phyloP scores from a whole-genome alignment of 2,888 invertebrate species.

The Stratiomys singularior region DNA sequence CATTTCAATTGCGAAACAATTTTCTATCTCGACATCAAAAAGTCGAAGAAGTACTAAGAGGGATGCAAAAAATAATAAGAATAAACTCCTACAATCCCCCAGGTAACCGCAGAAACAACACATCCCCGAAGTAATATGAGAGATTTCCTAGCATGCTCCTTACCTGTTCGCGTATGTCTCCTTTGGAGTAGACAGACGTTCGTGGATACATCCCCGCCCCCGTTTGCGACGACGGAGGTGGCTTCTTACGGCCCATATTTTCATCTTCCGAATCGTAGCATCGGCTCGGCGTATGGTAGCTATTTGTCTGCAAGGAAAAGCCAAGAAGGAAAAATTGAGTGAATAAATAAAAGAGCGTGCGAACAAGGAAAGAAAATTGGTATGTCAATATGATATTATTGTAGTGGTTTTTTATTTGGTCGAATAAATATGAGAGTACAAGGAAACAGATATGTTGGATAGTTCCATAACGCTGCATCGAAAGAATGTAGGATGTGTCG shows the following conservation, averaged over 20 bases:
- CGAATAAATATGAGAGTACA: not conserved
- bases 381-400: slow-evolving; percentile 37
- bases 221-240: slow-evolving; percentile 70
- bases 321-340: slow-evolving; percentile 16
- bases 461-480: not conserved
- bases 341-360: too few species aligned
- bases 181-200: slow-evolving; percentile 79
- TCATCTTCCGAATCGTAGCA: slow-evolving; percentile 86
- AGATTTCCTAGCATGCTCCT: not conserved
- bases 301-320: slow-evolving; percentile 69
- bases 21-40: too few species aligned
- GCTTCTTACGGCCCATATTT: slow-evolving; percentile 76
- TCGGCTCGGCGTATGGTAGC: slow-evolving; percentile 73
- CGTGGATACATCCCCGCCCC: slow-evolving; percentile 62
- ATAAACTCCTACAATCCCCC: not conserved
- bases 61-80: not conserved
- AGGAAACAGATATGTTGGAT: not conserved
- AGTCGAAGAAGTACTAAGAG: too few species aligned
- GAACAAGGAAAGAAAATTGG: slow-evolving; percentile 14
- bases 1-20: too few species aligned
- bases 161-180: slow-evolving; percentile 76
- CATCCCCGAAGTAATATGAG: not conserved
- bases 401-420: slow-evolving; percentile 4
- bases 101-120: not conserved
- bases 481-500: too few species aligned